Percentiles rank a stretch among this genome's conserved stretches.
phyloP scores from a whole-genome alignment of 2,797 vertebrate species.

The Etheostoma perlongum region DNA sequence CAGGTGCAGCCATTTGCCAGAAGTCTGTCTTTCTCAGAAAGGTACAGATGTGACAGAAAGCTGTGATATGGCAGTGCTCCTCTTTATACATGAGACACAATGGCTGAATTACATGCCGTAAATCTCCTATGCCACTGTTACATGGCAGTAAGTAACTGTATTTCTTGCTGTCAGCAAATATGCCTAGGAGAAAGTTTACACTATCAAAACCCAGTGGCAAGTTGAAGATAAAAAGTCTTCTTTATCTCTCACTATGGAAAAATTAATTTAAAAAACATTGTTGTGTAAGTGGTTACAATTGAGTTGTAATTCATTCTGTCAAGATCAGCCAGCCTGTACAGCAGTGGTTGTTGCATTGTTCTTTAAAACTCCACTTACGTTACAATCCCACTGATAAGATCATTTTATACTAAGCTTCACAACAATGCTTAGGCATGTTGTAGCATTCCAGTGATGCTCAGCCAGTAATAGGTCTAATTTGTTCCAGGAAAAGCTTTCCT shows the following conservation, averaged over 20 bases:
- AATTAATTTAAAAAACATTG: background rate
- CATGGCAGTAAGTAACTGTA: conserved; percentile 22
- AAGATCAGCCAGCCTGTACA: conserved; percentile 5
- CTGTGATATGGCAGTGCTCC: conserved; percentile 43
- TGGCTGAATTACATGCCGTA: conserved; percentile 58
- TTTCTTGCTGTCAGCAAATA: conserved; percentile 34
- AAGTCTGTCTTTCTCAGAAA: conserved; percentile 71
- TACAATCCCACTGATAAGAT: background rate
- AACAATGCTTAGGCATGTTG: background rate
- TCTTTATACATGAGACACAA: conserved; percentile 62
- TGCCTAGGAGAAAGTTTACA: conserved; percentile 26
- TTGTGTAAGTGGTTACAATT: background rate
- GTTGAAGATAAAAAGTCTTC: conserved; percentile 30
- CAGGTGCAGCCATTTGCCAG: conserved; percentile 70
- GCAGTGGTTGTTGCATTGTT: background rate
- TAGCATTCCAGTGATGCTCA: background rate
- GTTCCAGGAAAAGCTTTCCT: background rate
- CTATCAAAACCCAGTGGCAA: conserved; percentile 21
- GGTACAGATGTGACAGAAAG: conserved; percentile 62
- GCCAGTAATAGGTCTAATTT: background rate
- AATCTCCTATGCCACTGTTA: conserved; percentile 39
- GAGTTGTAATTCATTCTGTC: background rate
- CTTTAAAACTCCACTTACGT: conserved; percentile 14
- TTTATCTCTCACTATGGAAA: conserved; percentile 16
- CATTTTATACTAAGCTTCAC: background rate